Evolutionary conservation across 2,797 vertebrate species (phyloP).

Genomic region (Harpagifer antarcticus): DNA sequence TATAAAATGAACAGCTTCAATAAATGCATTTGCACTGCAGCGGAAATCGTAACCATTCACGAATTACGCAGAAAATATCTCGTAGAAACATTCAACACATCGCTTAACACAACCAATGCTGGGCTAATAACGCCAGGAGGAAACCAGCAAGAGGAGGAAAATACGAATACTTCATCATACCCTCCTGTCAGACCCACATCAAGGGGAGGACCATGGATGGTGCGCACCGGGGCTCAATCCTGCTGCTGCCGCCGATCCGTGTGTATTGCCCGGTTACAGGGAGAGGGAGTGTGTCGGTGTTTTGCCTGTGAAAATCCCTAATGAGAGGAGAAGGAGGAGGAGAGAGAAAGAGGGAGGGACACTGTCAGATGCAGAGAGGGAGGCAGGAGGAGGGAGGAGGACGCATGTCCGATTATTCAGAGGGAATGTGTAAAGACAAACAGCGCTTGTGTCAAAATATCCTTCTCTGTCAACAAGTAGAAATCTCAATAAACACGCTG

Average conservation of each 20-base stretch:
- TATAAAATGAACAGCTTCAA: conserved; percentile 34
- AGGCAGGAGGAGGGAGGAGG: conserved; percentile 50
- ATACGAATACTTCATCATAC: conserved; percentile 68
- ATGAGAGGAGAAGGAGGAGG: conserved; percentile 68
- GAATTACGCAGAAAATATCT: conserved; percentile 14
- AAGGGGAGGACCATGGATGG: conserved; percentile 75
- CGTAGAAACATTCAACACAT: conserved; percentile 59
- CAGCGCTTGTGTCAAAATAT: conserved; percentile 12
- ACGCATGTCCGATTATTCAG: conserved; percentile 1
- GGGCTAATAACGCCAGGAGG: conserved; percentile 8
- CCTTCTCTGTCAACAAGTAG: conserved; percentile 60
- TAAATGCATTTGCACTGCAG: conserved; percentile 35
- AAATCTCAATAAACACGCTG: conserved; percentile 22
- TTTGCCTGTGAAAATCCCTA: conserved; percentile 67
- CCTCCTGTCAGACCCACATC: conserved; percentile 79
- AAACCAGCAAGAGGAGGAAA: neutral
- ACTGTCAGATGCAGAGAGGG: conserved; percentile 68
- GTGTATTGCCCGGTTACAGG: conserved; percentile 62
- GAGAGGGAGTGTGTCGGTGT: conserved; percentile 68
- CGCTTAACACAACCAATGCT: conserved; percentile 24
- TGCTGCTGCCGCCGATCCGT: conserved; percentile 65
- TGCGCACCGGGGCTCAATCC: conserved; percentile 69
- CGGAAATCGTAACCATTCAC: neutral
- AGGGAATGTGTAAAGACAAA: conserved; percentile 23
- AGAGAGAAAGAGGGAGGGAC: conserved; percentile 74